Evolutionary conservation across 2,888 invertebrate genomes (phyloP), one percentile per base, ranked within the genome.

Genomic region (Melanchra persicariae): DNA sequence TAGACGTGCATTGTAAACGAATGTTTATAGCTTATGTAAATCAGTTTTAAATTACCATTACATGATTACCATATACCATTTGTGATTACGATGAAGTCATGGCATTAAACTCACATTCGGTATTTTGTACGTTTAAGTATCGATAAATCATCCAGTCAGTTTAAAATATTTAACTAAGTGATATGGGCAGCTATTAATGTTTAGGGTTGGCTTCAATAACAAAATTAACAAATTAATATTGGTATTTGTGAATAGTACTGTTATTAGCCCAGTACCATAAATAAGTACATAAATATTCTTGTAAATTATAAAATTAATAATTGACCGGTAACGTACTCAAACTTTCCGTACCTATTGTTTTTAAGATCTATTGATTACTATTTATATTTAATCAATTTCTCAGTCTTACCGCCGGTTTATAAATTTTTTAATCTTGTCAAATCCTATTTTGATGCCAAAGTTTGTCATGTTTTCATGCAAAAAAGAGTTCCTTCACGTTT

Each of bases 41-140:
- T 77, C 55, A 71, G 66, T 58, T 65, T 72, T 75, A 72, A 82
- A 82, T 79, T 84, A 72, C 65, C 74, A 70, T 73, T 73, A 71
- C 60, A 74, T 68, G 74, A 81, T 85, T 84, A 85, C 81, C 83
- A 85, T 85, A 85, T 77, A 77, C 79, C 75, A 84, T 82, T 77
- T 80, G 74, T 76, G 84, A 85, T 84, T 74, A 72, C 73, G 70
- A 64, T 51, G 70, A 69, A 82, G 79, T 75, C 84, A 79, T 73
- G 84, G 77, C 81, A 81, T 85, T 85, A 83, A 81, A 74, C 76
- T 83, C 61, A 85, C 84, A 85, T 77, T 85, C 79, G 68, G 68
- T 85, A 87, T 77, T 74, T 79, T 64, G 57, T 57, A 61, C 59
- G 66, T 80, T 77, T 79, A 68, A 77, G 60, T 73, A 74, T 78